Evolutionary conservation across 2,113 vertebrate species (phyloP).

Genomic region (Gymnarchus niloticus): DNA sequence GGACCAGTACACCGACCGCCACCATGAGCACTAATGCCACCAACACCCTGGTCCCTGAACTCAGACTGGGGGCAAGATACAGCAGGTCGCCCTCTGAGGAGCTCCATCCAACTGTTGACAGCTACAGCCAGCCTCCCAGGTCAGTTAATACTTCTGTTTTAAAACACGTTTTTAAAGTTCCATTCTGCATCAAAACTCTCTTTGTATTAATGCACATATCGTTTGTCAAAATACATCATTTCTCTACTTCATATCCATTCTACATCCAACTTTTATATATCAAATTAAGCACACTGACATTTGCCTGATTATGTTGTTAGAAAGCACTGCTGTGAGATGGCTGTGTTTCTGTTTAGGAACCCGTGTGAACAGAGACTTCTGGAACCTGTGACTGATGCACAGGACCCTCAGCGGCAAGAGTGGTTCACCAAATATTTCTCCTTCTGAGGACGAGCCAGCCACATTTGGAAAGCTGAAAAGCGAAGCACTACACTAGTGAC

Average conservation of each 20-base stretch:
- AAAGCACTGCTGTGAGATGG: neutral
- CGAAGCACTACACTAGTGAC: neutral
- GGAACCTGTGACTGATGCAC: conserved; percentile 64
- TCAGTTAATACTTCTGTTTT: conserved; percentile 12
- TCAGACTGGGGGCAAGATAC: conserved; percentile 56
- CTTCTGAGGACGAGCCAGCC: conserved; percentile 62
- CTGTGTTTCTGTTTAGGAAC: conserved; percentile 60
- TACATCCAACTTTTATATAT: neutral
- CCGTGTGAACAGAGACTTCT: conserved; percentile 63
- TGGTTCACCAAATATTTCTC: conserved; percentile 99
- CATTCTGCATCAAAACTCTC: neutral
- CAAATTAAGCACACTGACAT: neutral
- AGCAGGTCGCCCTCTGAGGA: conserved; percentile 58
- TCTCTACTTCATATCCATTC: neutral
- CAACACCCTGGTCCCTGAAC: conserved; percentile 57
- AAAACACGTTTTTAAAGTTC: neutral
- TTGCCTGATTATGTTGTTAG: neutral
- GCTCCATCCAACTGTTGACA: conserved; percentile 40
- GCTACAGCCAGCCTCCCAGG: conserved; percentile 56
- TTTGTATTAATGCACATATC: neutral
- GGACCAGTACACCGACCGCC: conserved; percentile 54
- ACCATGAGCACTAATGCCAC: too few relatives aligned
- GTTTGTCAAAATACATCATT: neutral
- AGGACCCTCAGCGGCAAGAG: conserved; percentile 73
- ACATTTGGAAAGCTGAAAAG: conserved; percentile 12